Conservation (phyloP, 2,888 invertebrate species). For the Drosophila multiciliata region DNA sequence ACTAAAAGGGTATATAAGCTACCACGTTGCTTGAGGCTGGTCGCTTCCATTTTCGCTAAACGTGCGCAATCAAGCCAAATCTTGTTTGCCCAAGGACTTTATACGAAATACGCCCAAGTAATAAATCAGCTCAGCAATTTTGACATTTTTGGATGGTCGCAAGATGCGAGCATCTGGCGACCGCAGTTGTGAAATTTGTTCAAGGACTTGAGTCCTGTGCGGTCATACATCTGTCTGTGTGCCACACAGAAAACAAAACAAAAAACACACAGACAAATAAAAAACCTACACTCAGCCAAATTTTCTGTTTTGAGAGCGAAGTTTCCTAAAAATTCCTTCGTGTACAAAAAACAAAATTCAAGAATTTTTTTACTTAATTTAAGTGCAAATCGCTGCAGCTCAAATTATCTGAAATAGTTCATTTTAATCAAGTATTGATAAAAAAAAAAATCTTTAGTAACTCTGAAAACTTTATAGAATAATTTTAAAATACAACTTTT, state of each 20-base stretch:
- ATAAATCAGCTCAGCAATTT: slow-evolving; percentile 43
- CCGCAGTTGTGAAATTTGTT: slow-evolving; percentile 40
- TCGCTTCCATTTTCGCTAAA: slow-evolving; percentile 14
- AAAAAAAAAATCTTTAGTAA: not conserved
- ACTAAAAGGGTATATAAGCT: not conserved
- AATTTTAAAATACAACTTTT: not conserved
- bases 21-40: slow-evolving; percentile 27
- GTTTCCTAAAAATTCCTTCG: not conserved
- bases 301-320: not conserved
- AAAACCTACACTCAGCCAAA: not conserved
- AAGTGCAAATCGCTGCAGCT: not conserved
- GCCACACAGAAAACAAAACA: slow-evolving; percentile 24
- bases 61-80: slow-evolving; percentile 56
- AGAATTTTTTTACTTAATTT: not conserved
- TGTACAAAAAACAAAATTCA: not conserved
- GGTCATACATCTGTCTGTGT: slow-evolving; percentile 11
- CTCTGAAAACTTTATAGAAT: not conserved
- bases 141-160: slow-evolving; percentile 20
- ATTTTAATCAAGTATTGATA: not conserved
- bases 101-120: slow-evolving; percentile 30
- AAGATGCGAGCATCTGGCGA: slow-evolving; percentile 12
- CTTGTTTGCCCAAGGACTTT: slow-evolving; percentile 28
- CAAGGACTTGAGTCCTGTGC: slow-evolving; percentile 55
- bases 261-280: slow-evolving; percentile 16
- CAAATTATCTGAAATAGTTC: not conserved